Conservation (phyloP, 2,888 invertebrate species). For the Acholoe squamosa region DNA sequence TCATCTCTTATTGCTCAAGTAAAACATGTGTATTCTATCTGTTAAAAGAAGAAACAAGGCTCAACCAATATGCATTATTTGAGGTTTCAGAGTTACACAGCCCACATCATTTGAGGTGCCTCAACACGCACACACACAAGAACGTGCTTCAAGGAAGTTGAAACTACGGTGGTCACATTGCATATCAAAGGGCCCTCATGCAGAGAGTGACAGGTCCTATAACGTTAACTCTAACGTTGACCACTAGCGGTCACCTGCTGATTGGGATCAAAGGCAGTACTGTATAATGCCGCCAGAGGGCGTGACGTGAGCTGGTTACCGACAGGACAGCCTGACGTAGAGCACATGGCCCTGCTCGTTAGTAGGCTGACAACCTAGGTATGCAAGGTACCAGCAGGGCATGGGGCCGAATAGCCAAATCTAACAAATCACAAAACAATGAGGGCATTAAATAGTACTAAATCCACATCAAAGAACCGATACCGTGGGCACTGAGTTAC, state of each 20-base stretch:
- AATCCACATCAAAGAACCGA: not conserved
- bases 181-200: not conserved
- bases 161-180: too few relatives aligned
- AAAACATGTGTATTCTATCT: too few relatives aligned
- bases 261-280: slow-evolving; percentile 24
- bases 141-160: not conserved
- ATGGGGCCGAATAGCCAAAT: not conserved
- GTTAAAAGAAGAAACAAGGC: too few relatives aligned
- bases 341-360: slow-evolving; percentile 47
- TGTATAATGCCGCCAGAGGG: not conserved
- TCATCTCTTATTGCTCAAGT: too few relatives aligned
- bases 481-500: not conserved
- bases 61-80: too few relatives aligned
- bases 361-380: slow-evolving; percentile 6
- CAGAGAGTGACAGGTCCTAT: not conserved
- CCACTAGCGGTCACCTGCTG: slow-evolving; percentile 45
- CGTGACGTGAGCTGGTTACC: slow-evolving; percentile 41
- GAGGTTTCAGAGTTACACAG: too few relatives aligned
- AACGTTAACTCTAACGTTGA: not conserved
- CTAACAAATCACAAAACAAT: slow-evolving; percentile 45
- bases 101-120: too few relatives aligned
- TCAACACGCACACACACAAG: not conserved
- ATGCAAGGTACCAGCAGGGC: slow-evolving; percentile 28
- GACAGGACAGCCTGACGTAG: not conserved
- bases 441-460: slow-evolving; percentile 12